These are phyloP conservation scores for Oligia latruncula DNA, from an alignment of 2,888 invertebrate genomes.

Conservation along the genomic window DNA sequence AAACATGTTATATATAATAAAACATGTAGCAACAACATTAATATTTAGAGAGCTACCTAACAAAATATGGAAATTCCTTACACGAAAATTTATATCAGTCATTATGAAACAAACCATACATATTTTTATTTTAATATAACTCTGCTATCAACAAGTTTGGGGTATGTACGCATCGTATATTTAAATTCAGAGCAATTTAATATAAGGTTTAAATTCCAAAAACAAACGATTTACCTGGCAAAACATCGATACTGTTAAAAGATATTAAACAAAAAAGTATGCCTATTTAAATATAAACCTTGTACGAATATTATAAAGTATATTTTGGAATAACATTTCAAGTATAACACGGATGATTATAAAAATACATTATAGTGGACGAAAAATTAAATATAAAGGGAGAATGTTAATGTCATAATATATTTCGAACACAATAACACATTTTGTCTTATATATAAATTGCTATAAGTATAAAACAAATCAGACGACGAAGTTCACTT, in stretches of 20 bases:
- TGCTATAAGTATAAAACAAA: slow-evolving; percentile 38
- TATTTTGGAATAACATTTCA: slow-evolving; percentile 60
- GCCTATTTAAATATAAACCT: slow-evolving; percentile 37
- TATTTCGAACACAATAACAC: slow-evolving; percentile 46
- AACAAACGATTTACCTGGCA: slow-evolving; percentile 5
- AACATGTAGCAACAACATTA: slow-evolving; percentile 61
- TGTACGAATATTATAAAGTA: slow-evolving; percentile 18
- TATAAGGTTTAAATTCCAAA: neutral
- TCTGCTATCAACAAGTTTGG: slow-evolving; percentile 43
- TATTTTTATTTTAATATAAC: slow-evolving; percentile 49
- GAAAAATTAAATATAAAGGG: slow-evolving; percentile 40
- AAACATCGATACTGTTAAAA: slow-evolving; percentile 13
- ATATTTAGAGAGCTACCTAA: slow-evolving; percentile 84
- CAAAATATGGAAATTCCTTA: slow-evolving; percentile 73
- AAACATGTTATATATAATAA: slow-evolving; percentile 48
- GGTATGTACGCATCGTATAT: slow-evolving; percentile 20
- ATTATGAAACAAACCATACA: slow-evolving; percentile 71
- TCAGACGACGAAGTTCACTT: slow-evolving; percentile 34
- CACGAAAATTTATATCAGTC: slow-evolving; percentile 70
- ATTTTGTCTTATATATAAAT: slow-evolving; percentile 33
- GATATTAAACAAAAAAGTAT: slow-evolving; percentile 11
- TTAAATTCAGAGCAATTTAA: slow-evolving; percentile 11
- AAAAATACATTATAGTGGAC: slow-evolving; percentile 63
- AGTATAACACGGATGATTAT: slow-evolving; percentile 60
- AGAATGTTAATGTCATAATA: slow-evolving; percentile 29